Conservation (phyloP, 2,888 invertebrate species). For the Lordiphosa fenestrarum region DNA sequence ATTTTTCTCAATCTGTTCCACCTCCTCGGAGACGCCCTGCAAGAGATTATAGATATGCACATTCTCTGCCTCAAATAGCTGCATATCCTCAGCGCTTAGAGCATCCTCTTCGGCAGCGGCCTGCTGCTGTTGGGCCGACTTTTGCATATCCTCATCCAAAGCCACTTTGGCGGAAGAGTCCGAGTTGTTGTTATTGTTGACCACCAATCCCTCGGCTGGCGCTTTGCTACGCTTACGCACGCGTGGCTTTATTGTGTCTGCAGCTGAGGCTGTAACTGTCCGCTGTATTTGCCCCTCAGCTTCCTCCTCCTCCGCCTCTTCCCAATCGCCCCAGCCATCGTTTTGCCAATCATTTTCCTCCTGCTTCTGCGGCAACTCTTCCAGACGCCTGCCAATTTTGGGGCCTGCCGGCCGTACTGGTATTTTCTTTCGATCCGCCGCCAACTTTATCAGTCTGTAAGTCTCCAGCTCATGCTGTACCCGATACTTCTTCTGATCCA, state of each 20-base stretch:
- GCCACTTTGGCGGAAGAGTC: slow-evolving; percentile 73
- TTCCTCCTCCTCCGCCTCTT: slow-evolving; percentile 45
- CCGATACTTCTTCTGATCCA: slow-evolving; percentile 92
- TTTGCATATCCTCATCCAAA: slow-evolving; percentile 77
- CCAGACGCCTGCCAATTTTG: slow-evolving; percentile 41
- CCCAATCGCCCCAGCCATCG: slow-evolving; percentile 52
- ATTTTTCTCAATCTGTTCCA: slow-evolving; percentile 93
- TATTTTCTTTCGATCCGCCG: slow-evolving; percentile 79
- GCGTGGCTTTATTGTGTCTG: slow-evolving; percentile 23
- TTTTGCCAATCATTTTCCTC: slow-evolving; percentile 51
- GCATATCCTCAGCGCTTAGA: slow-evolving; percentile 91
- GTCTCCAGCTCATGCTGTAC: slow-evolving; percentile 92
- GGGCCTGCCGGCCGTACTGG: slow-evolving; percentile 74
- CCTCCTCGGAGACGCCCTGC: slow-evolving; percentile 94
- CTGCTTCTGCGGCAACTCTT: slow-evolving; percentile 47
- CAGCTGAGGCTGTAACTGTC: slow-evolving; percentile 4
- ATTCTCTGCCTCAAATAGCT: slow-evolving; percentile 96
- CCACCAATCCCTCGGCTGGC: neutral
- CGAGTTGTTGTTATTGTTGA: slow-evolving; percentile 14
- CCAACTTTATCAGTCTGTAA: slow-evolving; percentile 88
- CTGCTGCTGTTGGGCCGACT: slow-evolving; percentile 70
- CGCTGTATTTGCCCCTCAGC: slow-evolving; percentile 12
- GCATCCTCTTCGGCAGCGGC: slow-evolving; percentile 79
- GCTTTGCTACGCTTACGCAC: slow-evolving; percentile 45
- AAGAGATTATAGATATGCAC: slow-evolving; percentile 91